Evolutionary conservation across 2,888 invertebrate genomes (phyloP).

Genomic region (Clistopyga incitator): DNA sequence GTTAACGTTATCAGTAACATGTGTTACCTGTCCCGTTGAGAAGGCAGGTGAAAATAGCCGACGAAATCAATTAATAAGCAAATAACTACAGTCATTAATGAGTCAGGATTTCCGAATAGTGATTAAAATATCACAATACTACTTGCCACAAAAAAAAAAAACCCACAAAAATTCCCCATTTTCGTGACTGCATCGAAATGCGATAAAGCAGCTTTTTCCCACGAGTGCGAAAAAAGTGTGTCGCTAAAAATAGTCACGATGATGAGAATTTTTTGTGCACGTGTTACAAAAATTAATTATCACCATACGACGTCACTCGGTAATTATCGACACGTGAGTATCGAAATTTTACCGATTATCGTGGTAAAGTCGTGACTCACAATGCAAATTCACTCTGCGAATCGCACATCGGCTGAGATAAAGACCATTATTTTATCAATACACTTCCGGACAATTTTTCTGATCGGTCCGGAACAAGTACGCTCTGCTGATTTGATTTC

Average conservation of each 20-base stretch:
- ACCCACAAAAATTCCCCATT: no score
- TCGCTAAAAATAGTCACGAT: no score
- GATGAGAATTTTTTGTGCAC: no score
- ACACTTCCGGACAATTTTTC: slow-evolving; percentile 85
- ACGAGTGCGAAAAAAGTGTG: no score
- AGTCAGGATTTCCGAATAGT: slow-evolving; percentile 23
- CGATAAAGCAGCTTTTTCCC: no score
- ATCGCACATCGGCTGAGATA: background rate
- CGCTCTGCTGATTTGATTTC: slow-evolving; percentile 86
- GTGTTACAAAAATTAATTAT: background rate
- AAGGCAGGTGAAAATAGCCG: slow-evolving; percentile 3
- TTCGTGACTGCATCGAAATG: no score
- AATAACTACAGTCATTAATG: background rate
- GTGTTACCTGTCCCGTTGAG: background rate
- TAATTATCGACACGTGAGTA: background rate
- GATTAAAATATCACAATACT: no score
- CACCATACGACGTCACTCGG: background rate
- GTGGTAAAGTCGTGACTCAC: background rate
- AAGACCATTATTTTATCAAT: slow-evolving; percentile 18
- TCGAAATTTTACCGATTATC: background rate
- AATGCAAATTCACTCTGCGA: slow-evolving; percentile 12
- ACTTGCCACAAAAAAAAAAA: no score
- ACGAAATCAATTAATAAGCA: background rate
- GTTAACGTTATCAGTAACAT: background rate
- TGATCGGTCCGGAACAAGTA: slow-evolving; percentile 88